Evolutionary conservation across 2,888 invertebrate genomes (phyloP), one percentile per base, ranked within the genome.

Genomic region (Trachelus stipa): DNA sequence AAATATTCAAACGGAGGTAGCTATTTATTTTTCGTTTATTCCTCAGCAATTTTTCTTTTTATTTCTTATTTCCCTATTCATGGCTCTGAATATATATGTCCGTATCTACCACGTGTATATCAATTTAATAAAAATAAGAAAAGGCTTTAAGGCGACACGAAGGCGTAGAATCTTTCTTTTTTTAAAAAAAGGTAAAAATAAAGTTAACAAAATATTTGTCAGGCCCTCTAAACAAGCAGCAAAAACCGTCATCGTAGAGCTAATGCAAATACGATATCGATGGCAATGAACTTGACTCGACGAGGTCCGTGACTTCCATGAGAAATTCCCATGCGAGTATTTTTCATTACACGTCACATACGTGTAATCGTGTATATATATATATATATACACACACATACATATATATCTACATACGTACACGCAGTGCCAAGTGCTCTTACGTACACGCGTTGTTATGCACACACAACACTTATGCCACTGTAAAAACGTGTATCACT

Each of bases 281-380:
- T 84, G 87, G 84, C 87, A 88, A 86, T 88, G 87, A 88, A 88
- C 87, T 84, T 85, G 84, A 79, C 69, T 30, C 76, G 80, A 81
- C 75, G 81, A 75, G 85, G 83, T 87, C 82, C 79, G 76, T 83
- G 87, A 85, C 87, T 84, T 34, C 76, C 86, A 86, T 88, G 89
- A 83, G 88, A 89, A 88, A 84, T 81, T 89, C 88, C 83, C 89
- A 88, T 85, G 85, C 78, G 80, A 81, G 79, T 85, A 86, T 87
- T 88, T 86, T 88, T 83, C 86, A 77, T 77, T 56, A 56, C 9
- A 56, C 23, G 56, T 56, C 56, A 23, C 23, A 56, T 9, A 56
- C 9, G 56, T 56, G 56, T 56, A 56, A 23, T 9, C 23, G 56
- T 56, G 9, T 40, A 37, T 2, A 37, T 37, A 37, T 35, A 12